Evolutionary conservation across 2,888 invertebrate species (phyloP), one percentile per base, ranked within the genome.

Genomic region (Lysandra bellargus): DNA sequence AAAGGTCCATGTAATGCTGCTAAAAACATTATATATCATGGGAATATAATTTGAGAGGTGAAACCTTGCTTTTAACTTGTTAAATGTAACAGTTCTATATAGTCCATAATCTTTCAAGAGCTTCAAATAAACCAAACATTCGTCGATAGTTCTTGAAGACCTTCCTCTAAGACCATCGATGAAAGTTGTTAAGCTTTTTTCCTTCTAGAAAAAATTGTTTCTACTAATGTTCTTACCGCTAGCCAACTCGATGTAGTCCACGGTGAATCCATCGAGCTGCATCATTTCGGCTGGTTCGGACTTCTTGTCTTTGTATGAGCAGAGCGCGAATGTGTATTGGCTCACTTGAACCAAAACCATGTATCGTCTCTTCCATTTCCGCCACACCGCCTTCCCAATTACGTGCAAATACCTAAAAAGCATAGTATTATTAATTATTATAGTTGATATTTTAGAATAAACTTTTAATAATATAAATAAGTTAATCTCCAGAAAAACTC

Each of bases 311-410:
- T 99, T 98, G 92, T 99, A 99, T 86, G 99, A 99, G 95, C 99
- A 99, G 97, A 99, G 98, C 74, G 99, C 99, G 95, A 99, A 99
- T 64, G 99, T 99, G 93, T 99, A 99, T 95, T 99, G 99, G 82
- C 99, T 99, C 74, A 99, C 99, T 96, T 99, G 99, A 77, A 99
- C 99, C 83, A 99, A 95, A 83, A 99, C 99, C 96, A 98, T 99
- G 93, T 99, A 99, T 80, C 99, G 96, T 87, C 98, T 98, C 95
- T 99, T 99, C 99, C 99, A 99, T 90, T 99, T 99, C 88, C 99
- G 99, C 99, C 99, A 99, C 1, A 99, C 99, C 12, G 89, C 89
- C 83, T 99, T 99, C 78, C 99, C 98, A 86, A 98, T 96, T n/a
- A 98, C 98, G 91, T 98, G 98, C 76, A 98, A 95, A 89, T 98